Evolutionary conservation across 53 echinoderm and acorn worm genomes (phyloP).

Genomic region (Crossaster papposus): DNA sequence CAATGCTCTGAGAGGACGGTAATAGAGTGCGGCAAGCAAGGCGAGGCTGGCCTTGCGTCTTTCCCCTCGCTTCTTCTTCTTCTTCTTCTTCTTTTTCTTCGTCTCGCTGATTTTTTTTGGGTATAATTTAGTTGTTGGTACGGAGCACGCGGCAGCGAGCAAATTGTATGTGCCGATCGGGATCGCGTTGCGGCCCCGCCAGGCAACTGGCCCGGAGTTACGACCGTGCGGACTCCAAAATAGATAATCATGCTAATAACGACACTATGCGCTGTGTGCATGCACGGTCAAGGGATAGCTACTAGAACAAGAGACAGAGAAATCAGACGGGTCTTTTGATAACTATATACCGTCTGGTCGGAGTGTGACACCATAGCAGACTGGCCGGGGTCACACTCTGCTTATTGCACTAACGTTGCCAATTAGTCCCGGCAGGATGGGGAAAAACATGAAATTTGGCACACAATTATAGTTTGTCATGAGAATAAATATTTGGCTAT

Average conservation of each 20-base stretch:
- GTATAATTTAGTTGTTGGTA: conserved; percentile 48
- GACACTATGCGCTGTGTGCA: background rate
- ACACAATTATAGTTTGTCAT: no score
- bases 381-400: background rate
- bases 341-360: background rate
- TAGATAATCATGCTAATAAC: conserved; percentile 53
- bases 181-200: conserved; percentile 40
- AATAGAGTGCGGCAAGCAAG: conserved; percentile 7
- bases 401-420: background rate
- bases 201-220: conserved; percentile 17
- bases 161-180: conserved; percentile 34
- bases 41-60: conserved; percentile 18
- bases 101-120: no score
- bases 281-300: background rate
- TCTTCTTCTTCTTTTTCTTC: background rate
- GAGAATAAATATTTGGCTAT: no score
- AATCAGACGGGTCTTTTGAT: background rate
- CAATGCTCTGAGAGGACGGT: conserved; percentile 29
- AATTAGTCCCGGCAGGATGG: no score
- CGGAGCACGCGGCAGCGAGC: conserved; percentile 45
- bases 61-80: background rate
- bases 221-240: conserved; percentile 17
- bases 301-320: conserved; percentile 17
- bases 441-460: no score
- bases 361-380: background rate